A percentile compares a stretch with the other conserved stretches of the same genome.
These are phyloP conservation scores for Julus scanicus DNA, from an alignment of 2,888 invertebrate genomes.

Conservation along the genomic window DNA sequence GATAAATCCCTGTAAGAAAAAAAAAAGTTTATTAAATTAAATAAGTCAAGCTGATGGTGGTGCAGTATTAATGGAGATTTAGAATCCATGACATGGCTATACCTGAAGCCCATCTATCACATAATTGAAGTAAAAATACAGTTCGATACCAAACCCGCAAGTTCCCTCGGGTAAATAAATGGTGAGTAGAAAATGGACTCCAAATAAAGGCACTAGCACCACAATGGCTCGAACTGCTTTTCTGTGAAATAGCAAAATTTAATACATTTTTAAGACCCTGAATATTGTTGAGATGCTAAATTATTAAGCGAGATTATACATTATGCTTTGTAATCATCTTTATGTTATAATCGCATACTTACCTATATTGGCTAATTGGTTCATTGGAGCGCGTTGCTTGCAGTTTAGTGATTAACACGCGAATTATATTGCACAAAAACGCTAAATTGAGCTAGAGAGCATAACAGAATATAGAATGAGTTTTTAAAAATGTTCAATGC, in stretches of 20 bases:
- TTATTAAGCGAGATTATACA: no score
- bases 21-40: not conserved
- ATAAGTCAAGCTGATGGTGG: not conserved
- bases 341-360: not conserved
- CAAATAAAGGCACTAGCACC: constrained; percentile 69
- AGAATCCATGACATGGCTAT: constrained; percentile 47
- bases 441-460: constrained; percentile 62
- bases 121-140: constrained; percentile 66
- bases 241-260: constrained; percentile 62
- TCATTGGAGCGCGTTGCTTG: constrained; percentile 67
- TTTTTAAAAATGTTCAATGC: not conserved
- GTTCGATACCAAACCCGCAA: constrained; percentile 63
- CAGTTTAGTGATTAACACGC: constrained; percentile 66
- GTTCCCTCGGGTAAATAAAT: constrained; percentile 66
- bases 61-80: not conserved
- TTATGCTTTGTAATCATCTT: no score
- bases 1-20: constrained; percentile 61
- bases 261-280: no score
- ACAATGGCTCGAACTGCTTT: constrained; percentile 69
- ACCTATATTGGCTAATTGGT: constrained; percentile 66
- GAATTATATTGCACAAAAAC: constrained; percentile 64
- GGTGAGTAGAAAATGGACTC: constrained; percentile 68
- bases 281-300: no score
- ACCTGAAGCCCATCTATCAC: constrained; percentile 68
- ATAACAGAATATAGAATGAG: constrained; percentile 48